Base-by-base conservation (phyloP, 2,888 invertebrate genomes). In the Amphipoea oculea region DNA sequence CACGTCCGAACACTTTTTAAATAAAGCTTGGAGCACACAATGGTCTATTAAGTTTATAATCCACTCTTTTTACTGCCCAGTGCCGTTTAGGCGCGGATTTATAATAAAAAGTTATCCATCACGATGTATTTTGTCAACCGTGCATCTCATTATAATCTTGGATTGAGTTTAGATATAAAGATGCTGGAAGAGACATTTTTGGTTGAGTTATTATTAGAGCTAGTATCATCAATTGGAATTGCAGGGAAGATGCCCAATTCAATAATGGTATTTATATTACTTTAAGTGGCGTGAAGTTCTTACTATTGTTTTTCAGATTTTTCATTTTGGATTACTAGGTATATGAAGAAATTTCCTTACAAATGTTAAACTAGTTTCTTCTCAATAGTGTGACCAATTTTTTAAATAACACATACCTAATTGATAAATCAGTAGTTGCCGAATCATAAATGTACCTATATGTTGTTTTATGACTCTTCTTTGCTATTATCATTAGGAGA, bases 121-220 rank as follows among this genome's bases (percentile, higher is more conserved):
- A 88, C 82, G 90, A 88, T 90, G 91, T 92, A 93, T 93, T 95
- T 94, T 94, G 95, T 95, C 95, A 95, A 94, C 94, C 94, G 95
- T 94, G 94, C 95, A 93, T 94, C 94, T 95, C 94, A 95, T 95
- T 95, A 94, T 89, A 92, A 88, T 89, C 77, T 73, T 75, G 87
- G 89, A 92, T 86, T 76, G 76, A 73, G 73, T 51, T 45, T 2
- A 73, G 89, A 81, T 79, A 0, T 73, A 78, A 3, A 81, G 72
- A 36, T 45, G 36, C 79, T 86, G 68, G 89, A 87, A 78, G 76
- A 12, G 82, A 23, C 6, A n/a, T 14, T 73, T 45, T 60, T 68
- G 12, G 23, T 57, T 5, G 1, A 12, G 1, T 40, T 40, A 45
- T 40, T 48, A 17, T 51, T 57, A 1, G n/a, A 54, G 20, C 2